Percentiles rank a stretch among this genome's conserved stretches.
Conservation (phyloP, 1,140 invertebrate genomes). For the Rhyacophila brunnea region DNA sequence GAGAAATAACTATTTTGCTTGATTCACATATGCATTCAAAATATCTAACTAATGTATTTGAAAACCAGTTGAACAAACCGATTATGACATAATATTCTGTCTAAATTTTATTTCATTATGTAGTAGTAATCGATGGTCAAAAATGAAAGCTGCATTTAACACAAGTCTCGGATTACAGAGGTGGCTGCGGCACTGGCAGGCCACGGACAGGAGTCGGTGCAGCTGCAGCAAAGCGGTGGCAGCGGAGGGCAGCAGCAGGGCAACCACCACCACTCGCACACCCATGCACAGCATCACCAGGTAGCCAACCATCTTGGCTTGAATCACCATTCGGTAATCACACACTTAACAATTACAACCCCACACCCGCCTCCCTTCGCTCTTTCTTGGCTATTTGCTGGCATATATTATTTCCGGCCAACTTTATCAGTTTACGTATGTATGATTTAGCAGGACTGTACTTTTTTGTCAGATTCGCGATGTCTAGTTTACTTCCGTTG, state of each 20-base stretch:
- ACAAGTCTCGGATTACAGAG: constrained; percentile 18
- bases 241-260: constrained; percentile 12
- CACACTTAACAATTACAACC: no score
- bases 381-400: no score
- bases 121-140: neutral
- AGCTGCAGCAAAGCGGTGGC: constrained; percentile 5
- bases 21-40: no score
- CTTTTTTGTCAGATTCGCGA: no score
- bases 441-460: no score
- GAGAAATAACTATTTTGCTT: no score
- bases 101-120: neutral
- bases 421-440: no score
- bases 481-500: no score
- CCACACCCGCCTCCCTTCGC: no score
- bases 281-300: constrained; percentile 41
- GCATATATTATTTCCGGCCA: no score
- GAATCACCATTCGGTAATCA: constrained; percentile 52
- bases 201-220: constrained; percentile 40
- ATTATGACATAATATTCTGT: neutral
- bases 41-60: neutral
- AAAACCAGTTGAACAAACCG: neutral
- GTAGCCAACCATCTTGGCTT: constrained; percentile 53
- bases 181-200: constrained; percentile 45
- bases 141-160: no score
- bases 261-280: constrained; percentile 20